A percentile compares a stretch with the other conserved stretches of the same genome.
phyloP scores from a whole-genome alignment of 2,888 invertebrate genomes.

The Tribolium freemani region DNA sequence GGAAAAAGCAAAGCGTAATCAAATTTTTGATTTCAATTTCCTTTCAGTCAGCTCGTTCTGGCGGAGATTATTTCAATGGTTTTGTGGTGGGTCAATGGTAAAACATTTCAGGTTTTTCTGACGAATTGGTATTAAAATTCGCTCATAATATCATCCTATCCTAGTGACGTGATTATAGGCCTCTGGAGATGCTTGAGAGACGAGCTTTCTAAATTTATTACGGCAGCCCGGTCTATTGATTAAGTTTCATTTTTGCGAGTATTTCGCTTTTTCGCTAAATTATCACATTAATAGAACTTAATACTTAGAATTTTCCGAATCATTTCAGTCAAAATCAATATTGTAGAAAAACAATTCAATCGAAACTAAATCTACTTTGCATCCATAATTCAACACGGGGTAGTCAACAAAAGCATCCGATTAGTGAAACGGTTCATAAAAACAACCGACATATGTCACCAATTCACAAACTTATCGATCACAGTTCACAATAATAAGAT shows the following conservation, averaged over 20 bases:
- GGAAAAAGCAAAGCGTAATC: neutral
- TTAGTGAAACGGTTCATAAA: neutral
- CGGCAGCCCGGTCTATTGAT: conserved; percentile 12
- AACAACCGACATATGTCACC: neutral
- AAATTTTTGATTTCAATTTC: neutral
- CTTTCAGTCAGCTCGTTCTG: neutral
- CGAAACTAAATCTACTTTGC: neutral
- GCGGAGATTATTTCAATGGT: neutral
- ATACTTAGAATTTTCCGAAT: conserved; percentile 12
- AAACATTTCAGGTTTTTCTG: neutral
- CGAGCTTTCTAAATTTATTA: conserved; percentile 29
- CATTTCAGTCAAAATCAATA: neutral
- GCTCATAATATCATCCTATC: neutral
- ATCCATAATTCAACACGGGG: neutral
- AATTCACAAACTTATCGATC: neutral
- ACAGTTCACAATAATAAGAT: neutral
- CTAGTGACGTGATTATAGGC: conserved; percentile 17
- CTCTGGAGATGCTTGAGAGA: conserved; percentile 10
- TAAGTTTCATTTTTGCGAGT: conserved; percentile 16
- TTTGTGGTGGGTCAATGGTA: neutral
- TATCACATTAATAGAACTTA: conserved; percentile 10
- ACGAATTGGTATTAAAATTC: neutral
- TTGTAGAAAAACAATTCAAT: neutral
- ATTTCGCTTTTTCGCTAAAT: conserved; percentile 6
- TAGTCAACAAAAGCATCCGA: neutral